These are phyloP conservation scores for Platycnemis pennipes DNA, from an alignment of 2,888 invertebrate species.

Conservation along the genomic window DNA sequence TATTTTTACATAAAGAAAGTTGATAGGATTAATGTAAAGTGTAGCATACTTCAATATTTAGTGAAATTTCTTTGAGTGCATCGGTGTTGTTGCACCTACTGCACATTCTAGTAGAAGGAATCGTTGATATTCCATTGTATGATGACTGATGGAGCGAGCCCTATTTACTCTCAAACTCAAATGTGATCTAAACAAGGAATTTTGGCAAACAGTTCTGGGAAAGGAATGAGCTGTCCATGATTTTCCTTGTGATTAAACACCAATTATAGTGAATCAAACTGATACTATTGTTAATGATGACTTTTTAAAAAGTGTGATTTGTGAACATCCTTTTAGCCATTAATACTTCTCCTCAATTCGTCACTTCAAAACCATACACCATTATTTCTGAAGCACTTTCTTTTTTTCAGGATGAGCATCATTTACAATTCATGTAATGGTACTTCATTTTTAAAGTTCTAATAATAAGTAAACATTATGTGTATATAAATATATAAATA, in stretches of 20 bases:
- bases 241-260: conserved; percentile 67
- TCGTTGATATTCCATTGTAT: conserved; percentile 45
- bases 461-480: neutral
- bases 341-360: conserved; percentile 33
- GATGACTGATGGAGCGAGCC: conserved; percentile 64
- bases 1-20: conserved; percentile 44
- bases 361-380: conserved; percentile 48
- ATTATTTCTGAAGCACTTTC: conserved; percentile 46
- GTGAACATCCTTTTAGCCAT: conserved; percentile 23
- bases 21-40: conserved; percentile 32
- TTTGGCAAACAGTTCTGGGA: conserved; percentile 17
- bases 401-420: neutral
- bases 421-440: conserved; percentile 25
- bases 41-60: conserved; percentile 51
- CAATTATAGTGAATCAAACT: conserved; percentile 62
- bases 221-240: conserved; percentile 38
- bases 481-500: conserved; percentile 12
- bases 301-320: conserved; percentile 56
- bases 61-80: conserved; percentile 34
- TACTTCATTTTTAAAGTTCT: conserved; percentile 16
- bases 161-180: conserved; percentile 65
- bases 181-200: conserved; percentile 64
- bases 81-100: conserved; percentile 1
- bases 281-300: conserved; percentile 57
- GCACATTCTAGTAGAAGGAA: conserved; percentile 46